These are phyloP conservation scores for Meloidogyne hapla DNA, from an alignment of 1,140 invertebrate genomes.

Conservation along the genomic window DNA sequence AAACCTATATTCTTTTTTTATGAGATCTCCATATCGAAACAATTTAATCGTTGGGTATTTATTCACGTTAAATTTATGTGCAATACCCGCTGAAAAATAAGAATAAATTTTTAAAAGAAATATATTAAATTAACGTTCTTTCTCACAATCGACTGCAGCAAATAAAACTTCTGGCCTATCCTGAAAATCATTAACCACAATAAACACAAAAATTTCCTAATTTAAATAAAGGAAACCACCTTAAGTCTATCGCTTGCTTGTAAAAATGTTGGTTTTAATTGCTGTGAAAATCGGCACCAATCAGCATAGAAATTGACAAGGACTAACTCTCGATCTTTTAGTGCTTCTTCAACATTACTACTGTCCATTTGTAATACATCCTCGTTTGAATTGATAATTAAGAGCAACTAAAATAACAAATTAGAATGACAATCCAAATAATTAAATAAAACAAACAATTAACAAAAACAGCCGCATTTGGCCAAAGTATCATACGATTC, in stretches of 20 bases:
- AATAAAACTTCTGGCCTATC: slow-evolving; percentile 78
- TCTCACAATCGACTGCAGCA: slow-evolving; percentile 94
- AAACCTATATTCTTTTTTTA: slow-evolving; percentile 86
- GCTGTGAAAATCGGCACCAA: slow-evolving; percentile 80
- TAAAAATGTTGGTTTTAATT: slow-evolving; percentile 71
- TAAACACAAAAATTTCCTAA: no score
- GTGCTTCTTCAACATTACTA: slow-evolving; percentile 10
- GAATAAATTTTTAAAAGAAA: slow-evolving; percentile 47
- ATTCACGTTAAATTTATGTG: slow-evolving; percentile 86
- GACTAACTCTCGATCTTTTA: slow-evolving; percentile 73
- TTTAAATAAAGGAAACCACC: not conserved
- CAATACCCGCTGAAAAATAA: slow-evolving; percentile 72
- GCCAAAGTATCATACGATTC: not conserved
- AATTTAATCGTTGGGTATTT: slow-evolving; percentile 98
- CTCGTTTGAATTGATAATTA: not conserved
- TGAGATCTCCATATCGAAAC: slow-evolving; percentile 85
- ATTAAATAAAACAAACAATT: not conserved
- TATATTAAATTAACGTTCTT: slow-evolving; percentile 74
- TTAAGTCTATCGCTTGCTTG: slow-evolving; percentile 76
- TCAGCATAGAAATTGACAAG: slow-evolving; percentile 98
- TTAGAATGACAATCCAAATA: not conserved
- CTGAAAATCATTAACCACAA: no score
- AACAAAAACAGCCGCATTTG: not conserved
- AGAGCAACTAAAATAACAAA: not conserved
- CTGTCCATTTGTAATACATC: slow-evolving; percentile 23